Conservation (phyloP, 2,888 invertebrate genomes). For the Cryptocheilus praepositus region DNA sequence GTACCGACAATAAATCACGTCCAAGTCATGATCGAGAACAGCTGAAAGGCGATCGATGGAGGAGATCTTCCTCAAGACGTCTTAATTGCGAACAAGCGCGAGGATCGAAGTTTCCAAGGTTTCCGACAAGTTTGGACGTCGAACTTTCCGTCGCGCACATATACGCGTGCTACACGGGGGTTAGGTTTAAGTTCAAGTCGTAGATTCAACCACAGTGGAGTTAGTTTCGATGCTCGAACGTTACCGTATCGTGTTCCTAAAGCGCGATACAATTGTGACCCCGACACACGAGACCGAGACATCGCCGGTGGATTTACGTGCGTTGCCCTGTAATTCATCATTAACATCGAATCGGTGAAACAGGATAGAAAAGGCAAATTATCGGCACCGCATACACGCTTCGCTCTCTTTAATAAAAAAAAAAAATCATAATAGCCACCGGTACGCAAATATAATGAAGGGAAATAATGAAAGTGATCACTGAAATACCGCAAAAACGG, state of each 20-base stretch:
- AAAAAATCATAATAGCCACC: too few species aligned
- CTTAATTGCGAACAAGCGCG: slow-evolving; percentile 45
- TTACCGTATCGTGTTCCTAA: slow-evolving; percentile 17
- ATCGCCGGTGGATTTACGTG: too few species aligned
- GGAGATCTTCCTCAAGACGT: slow-evolving; percentile 44
- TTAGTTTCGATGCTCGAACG: slow-evolving; percentile 36
- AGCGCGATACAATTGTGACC: slow-evolving; percentile 17
- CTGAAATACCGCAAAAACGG: too few species aligned
- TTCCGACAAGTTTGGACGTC: slow-evolving; percentile 43
- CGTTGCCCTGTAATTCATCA: too few species aligned
- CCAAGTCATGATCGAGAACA: not conserved
- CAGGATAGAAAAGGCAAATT: too few species aligned
- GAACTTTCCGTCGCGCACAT: slow-evolving; percentile 42
- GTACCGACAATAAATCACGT: too few species aligned
- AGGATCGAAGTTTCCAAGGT: slow-evolving; percentile 52
- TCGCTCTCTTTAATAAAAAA: too few species aligned
- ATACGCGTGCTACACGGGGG: slow-evolving; percentile 19
- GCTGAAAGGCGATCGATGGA: slow-evolving; percentile 26
- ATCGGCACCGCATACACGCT: too few species aligned
- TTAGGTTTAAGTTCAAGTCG: slow-evolving; percentile 48
- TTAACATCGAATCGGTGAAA: too few species aligned
- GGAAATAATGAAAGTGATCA: too few species aligned
- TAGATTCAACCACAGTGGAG: slow-evolving; percentile 38
- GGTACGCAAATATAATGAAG: too few species aligned
- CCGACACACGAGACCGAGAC: not conserved